Evolutionary conservation across 2,113 vertebrate species (phyloP), one percentile per base, ranked within the genome.

Genomic region (Chloroceryle aenea): DNA sequence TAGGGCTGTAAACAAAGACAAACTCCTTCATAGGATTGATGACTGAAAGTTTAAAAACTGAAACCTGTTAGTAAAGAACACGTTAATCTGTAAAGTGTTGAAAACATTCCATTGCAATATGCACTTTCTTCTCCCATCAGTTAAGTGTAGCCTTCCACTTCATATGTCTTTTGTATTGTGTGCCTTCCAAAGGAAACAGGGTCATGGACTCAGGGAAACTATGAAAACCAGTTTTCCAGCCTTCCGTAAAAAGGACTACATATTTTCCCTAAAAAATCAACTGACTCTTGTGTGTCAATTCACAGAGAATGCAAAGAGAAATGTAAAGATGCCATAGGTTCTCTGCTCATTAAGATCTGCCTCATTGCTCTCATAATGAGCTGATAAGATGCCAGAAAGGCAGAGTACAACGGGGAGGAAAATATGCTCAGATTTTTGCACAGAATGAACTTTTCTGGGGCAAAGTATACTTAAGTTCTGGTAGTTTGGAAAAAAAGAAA

Each of bases 71-170:
- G 75, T 85, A 96, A 79, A 81, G 91, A 67, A 25, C 84, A 73
- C 38, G 14, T 66, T 89, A 93, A 93, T 48, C 55, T 95, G 75
- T 92, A 71, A 96, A 93, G 86, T 86, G 52, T 92, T 97, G 87
- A 95, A 92, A 97, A 86, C 75, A 73, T 92, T 96, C 92, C 59
- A 95, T 95, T 72, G 85, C 52, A 87, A 27, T 36, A n/a, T 43
- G 32, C 14, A 76, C 23, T 69, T 59, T 48, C 63, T 23, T 32
- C 40, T 45, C 14, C 9, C 30, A 23, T 40, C 22, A 61, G 27
- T 89, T 87, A 87, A 97, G 62, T 72, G 67, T 66, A 85, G 61
- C 47, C 42, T 89, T 85, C 48, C 56, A 59, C 23, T 85, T 85
- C 80, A 66, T 71, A 29, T 71, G 79, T 42, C 42, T 53, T 89